Evolutionary conservation across 1,140 invertebrate species (phyloP).

Genomic region (Drosophila pseudoananassae): DNA sequence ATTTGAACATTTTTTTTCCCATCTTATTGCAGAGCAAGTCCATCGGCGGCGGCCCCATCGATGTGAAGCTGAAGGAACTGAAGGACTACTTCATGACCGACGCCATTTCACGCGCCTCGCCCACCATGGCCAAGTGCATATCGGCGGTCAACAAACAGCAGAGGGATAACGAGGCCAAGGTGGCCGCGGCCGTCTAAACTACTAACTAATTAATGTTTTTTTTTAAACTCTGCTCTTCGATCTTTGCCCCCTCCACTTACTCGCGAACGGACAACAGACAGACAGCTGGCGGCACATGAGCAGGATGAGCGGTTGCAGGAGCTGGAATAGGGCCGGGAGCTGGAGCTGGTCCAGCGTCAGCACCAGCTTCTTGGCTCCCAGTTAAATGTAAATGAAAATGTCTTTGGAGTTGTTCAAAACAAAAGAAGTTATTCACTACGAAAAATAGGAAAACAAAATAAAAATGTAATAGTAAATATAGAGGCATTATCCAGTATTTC

Average conservation of each 20-base stretch:
- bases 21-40: conserved; percentile 85
- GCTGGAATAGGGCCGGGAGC: background rate
- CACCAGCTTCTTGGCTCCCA: conserved; percentile 12
- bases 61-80: conserved; percentile 91
- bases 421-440: conserved; percentile 60
- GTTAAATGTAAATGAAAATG: conserved; percentile 52
- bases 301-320: conserved; percentile 19
- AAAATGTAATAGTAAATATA: conserved; percentile 62
- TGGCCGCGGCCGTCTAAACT: conserved; percentile 66
- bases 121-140: conserved; percentile 99
- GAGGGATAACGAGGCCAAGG: conserved; percentile 64
- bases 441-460: conserved; percentile 65
- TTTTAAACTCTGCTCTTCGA: conserved; percentile 59
- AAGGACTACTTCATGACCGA: conserved; percentile 99
- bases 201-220: conserved; percentile 73
- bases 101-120: conserved; percentile 96
- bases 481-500: background rate
- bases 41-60: conserved; percentile 85
- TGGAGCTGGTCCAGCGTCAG: conserved; percentile 20
- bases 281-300: conserved; percentile 11
- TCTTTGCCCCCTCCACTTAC: conserved; percentile 21
- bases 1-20: background rate
- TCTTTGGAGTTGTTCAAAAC: conserved; percentile 68
- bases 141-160: conserved; percentile 91
- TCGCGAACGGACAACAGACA: background rate